Evolutionary conservation across 2,113 vertebrate species (phyloP), one percentile per base, ranked within the genome.

Genomic region (Gallinago jamesoni): DNA sequence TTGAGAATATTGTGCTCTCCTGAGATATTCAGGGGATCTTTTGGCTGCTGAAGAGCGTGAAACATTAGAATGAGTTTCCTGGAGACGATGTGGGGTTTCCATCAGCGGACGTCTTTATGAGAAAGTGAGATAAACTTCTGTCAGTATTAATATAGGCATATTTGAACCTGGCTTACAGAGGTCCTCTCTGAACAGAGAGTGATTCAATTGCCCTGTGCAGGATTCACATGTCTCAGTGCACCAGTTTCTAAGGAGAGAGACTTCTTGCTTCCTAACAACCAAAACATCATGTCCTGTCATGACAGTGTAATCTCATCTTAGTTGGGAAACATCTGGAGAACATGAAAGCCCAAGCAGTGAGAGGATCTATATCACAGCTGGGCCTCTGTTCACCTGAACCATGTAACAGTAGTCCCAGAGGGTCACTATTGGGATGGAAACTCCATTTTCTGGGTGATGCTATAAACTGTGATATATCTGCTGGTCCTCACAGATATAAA

Each of bases 181-280:
- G 48, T 63, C 7, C 8, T 14, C 33, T 43, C 56, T 28, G 85
- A 68, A 37, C 4, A 67, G 0, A 11, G 20, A 55, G 35, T 5
- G 12, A 78, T 52, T 84, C 47, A 7, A 0, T 23, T 1, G 0
- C 43, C 39, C 48, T 33, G 11, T 11, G 9, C 2, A 28, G 31
- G 41, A 50, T 14, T 35, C 23, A 33, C 8, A 4, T 31, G 45
- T 13, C 18, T 19, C 10, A 12, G 33, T 43, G 37, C 5, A 45
- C 2, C 8, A 7, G 5, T 10, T 55, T 43, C 35, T 43, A n/a
- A 60, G 39, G 31, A 74, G 7, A 56, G 7, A 52, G 21, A 43
- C 7, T 70, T 74, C n/a, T 14, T 37, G 9, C 7, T 35, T 7
- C 2, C 16, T 16, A 2, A 16, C 0, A 2, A 12, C 13, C 30